These are phyloP conservation scores for Tokudaia tokunoshimensis DNA, from an alignment of 2,797 vertebrate genomes.

Conservation along the genomic window DNA sequence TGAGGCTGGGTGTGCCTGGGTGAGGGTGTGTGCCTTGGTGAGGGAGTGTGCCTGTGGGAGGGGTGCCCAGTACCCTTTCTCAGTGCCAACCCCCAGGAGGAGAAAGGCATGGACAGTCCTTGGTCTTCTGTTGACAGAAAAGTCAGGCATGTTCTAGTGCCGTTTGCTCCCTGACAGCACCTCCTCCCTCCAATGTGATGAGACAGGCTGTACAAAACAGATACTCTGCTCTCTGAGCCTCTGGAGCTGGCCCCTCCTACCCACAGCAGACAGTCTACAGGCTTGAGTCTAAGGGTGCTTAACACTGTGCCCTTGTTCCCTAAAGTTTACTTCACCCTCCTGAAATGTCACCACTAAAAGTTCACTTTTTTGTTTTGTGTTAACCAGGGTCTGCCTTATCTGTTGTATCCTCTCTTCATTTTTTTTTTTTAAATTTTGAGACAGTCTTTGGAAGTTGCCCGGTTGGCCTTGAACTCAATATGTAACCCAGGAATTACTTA, in stretches of 20 bases:
- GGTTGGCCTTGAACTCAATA: not conserved
- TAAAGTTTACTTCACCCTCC: not conserved
- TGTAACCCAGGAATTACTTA: not conserved
- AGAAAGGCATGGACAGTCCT: slow-evolving; percentile 1
- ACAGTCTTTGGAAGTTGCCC: not conserved
- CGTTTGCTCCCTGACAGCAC: not conserved
- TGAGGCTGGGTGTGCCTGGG: slow-evolving; percentile 47
- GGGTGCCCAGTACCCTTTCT: not conserved
- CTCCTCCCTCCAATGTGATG: not conserved
- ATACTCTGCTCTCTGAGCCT: not conserved
- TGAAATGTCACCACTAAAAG: slow-evolving; percentile 38
- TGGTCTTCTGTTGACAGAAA: slow-evolving; percentile 24
- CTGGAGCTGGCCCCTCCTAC: not conserved
- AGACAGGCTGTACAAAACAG: not conserved
- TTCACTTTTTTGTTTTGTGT: not conserved
- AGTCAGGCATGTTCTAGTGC: not conserved
- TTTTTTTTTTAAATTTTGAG: not conserved
- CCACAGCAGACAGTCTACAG: not conserved
- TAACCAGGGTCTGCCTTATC: not conserved
- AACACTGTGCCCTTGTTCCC: not conserved
- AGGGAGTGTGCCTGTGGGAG: not conserved
- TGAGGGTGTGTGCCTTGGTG: not conserved
- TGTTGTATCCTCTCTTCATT: not conserved
- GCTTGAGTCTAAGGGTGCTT: not conserved
- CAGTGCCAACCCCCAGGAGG: not conserved